phyloP scores from a whole-genome alignment of 2,113 vertebrate species.

The Trachemys scripta region DNA sequence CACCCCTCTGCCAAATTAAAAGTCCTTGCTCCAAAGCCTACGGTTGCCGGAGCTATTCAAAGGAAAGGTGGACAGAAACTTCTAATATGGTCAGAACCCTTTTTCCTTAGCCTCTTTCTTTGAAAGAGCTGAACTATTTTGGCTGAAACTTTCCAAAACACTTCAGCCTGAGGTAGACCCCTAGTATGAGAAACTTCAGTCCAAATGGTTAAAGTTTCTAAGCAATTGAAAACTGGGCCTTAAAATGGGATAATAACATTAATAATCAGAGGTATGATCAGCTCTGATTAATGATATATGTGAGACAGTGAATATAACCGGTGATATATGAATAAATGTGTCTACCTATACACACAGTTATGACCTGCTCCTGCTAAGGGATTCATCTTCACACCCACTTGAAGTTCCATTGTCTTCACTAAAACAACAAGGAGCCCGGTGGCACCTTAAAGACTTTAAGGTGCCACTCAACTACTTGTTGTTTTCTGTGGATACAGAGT shows the following conservation, averaged over 20 bases:
- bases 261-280: neutral
- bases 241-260: neutral
- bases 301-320: neutral
- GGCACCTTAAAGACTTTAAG: too few species aligned
- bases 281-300: neutral
- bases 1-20: too few species aligned
- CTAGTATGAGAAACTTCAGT: neutral
- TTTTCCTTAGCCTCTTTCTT: neutral
- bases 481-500: too few species aligned
- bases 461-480: too few species aligned
- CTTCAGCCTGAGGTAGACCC: neutral
- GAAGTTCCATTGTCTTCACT: conserved; percentile 7
- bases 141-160: neutral
- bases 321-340: neutral
- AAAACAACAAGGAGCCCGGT: too few species aligned
- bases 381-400: neutral
- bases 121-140: neutral
- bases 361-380: neutral
- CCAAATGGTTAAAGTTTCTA: neutral
- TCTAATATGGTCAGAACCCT: neutral
- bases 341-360: conserved; percentile 6
- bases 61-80: neutral
- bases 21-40: too few species aligned
- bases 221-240: neutral
- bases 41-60: neutral